A percentile compares a stretch with the other conserved stretches of the same genome.
phyloP scores from a whole-genome alignment of 2,888 invertebrate species.

The Beris morrisii region DNA sequence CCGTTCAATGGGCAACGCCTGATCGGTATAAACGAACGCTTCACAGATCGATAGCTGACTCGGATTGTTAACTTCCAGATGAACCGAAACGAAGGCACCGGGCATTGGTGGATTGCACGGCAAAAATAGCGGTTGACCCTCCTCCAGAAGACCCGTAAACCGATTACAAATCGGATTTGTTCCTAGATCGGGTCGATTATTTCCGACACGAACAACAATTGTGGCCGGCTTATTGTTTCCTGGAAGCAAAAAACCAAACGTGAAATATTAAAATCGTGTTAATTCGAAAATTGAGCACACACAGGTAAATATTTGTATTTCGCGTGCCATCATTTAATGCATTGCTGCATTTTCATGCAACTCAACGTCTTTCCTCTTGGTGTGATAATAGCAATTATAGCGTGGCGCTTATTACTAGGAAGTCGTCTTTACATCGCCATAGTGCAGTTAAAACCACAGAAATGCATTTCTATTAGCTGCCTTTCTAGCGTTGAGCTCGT shows the following conservation, averaged over 20 bases:
- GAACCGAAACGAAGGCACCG: constrained; percentile 91
- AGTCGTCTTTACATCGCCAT: no score
- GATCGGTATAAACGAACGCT: constrained; percentile 92
- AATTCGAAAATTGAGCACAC: no score
- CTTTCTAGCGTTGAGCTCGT: no score
- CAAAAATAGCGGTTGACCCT: constrained; percentile 86
- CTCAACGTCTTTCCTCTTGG: no score
- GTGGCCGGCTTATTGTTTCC: constrained; percentile 79
- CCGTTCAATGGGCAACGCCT: constrained; percentile 85
- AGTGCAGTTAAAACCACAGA: no score
- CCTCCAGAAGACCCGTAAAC: constrained; percentile 82
- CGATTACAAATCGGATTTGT: constrained; percentile 91
- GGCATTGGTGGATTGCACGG: constrained; percentile 96
- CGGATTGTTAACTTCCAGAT: constrained; percentile 74
- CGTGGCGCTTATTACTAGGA: no score
- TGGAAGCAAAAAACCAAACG: constrained; percentile 49
- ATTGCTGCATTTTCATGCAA: no score
- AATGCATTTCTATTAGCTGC: no score
- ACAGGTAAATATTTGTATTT: no score
- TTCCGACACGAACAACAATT: constrained; percentile 86
- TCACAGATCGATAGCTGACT: constrained; percentile 88
- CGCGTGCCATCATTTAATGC: no score
- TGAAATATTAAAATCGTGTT: no score
- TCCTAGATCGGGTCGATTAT: constrained; percentile 87
- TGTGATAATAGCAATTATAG: no score